Percentiles rank a stretch among this genome's conserved stretches.
These are phyloP conservation scores for Hippocampus barbouri DNA, from an alignment of 2,113 vertebrate genomes.

Conservation along the genomic window DNA sequence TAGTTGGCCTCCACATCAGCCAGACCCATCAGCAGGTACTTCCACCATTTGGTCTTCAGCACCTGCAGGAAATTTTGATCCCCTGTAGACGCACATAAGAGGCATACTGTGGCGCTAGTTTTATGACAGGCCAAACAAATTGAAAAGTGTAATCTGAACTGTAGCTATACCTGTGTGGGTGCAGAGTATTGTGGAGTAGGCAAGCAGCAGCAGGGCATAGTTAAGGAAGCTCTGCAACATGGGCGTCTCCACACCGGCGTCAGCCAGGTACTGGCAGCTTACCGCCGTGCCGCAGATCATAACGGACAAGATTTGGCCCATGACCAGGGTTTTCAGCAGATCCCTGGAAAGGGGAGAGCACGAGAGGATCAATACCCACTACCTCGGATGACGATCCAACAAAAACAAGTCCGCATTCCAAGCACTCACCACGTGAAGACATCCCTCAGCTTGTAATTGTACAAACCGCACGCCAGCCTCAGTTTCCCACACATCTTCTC, in stretches of 20 bases:
- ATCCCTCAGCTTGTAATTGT: slow-evolving; percentile 46
- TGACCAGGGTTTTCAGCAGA: slow-evolving; percentile 80
- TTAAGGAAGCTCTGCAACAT: slow-evolving; percentile 96
- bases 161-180: slow-evolving; percentile 76
- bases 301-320: slow-evolving; percentile 89
- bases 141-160: background rate
- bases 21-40: slow-evolving; percentile 86
- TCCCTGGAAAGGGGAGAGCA: slow-evolving; percentile 68
- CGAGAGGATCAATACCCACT: background rate
- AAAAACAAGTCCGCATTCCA: background rate
- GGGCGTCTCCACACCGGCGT: slow-evolving; percentile 76
- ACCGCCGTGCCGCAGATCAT: slow-evolving; percentile 94
- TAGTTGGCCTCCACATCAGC: slow-evolving; percentile 96
- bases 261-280: slow-evolving; percentile 83
- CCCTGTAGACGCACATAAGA: slow-evolving; percentile 59
- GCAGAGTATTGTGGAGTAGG: slow-evolving; percentile 78
- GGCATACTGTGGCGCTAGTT: no score
- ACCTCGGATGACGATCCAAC: background rate
- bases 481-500: slow-evolving; percentile 35
- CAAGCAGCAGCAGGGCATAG: slow-evolving; percentile 81
- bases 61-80: slow-evolving; percentile 77
- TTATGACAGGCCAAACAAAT: background rate
- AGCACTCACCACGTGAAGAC: slow-evolving; percentile 68
- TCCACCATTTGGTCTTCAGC: slow-evolving; percentile 90
- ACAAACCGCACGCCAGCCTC: slow-evolving; percentile 33